Base-by-base conservation (phyloP, 2,113 vertebrate species). In the Otus sunia region DNA sequence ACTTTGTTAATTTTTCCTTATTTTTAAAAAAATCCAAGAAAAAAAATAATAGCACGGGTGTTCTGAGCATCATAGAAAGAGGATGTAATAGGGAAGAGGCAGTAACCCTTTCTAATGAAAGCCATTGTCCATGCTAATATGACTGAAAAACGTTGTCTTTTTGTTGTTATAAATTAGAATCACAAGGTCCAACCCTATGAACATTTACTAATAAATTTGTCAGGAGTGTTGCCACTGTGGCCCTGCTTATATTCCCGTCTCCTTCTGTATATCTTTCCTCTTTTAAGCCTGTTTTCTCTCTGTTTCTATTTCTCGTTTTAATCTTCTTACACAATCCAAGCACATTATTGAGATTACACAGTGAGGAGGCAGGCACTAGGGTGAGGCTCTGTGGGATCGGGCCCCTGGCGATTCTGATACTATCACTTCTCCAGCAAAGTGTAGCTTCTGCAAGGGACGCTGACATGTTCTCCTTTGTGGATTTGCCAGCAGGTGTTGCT, bases 1-100 rank as follows among this genome's bases (percentile, higher is more conserved):
- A 97, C 97, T 98, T 98, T 90, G 96, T 98, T 98, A 98, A 98
- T 98, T 98, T 98, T 98, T 98, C 97, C 86, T 93, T 97, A 96
- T 98, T 98, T 98, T 96, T 79, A 97, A 97, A 97, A 91, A 90
- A 96, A 92, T 88, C 26, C 32, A 92, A 90, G 94, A 21, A 95
- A 97, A 92, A 92, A 21, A 1, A 92, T 93, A 97, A 86, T 90
- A 94, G 88, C 14, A 36, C 97, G 97, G 98, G 95, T 98, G 96
- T 97, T 97, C 77, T 29, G 72, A 96, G 80, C 80, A 45, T 92
- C 36, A 13, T 41, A 71, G 93, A 50, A 85, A 78, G 83, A 91
- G 76, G 85, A 84, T 89, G 52, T 60, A 86, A 92, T 39, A 34
- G 88, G 88, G 50, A 85, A 90, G 86, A 96, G 77, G 88, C 94